phyloP scores from a whole-genome alignment of 2,888 invertebrate genomes.

The Pteria penguin region DNA sequence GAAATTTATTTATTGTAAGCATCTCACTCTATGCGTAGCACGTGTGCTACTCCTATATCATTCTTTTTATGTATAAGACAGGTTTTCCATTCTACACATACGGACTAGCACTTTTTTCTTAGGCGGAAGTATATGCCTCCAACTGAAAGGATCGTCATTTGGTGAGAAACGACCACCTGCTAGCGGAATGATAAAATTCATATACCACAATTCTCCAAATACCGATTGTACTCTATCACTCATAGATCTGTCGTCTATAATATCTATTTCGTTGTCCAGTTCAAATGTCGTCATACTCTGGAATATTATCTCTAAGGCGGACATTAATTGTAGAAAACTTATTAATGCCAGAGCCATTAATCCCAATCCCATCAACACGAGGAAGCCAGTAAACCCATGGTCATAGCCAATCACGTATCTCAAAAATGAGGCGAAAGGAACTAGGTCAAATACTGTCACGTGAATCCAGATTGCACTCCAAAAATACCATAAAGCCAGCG shows the following conservation, averaged over 20 bases:
- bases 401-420: conserved; percentile 62
- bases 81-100: neutral
- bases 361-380: conserved; percentile 60
- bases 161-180: conserved; percentile 23
- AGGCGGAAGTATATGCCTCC: conserved; percentile 5
- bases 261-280: conserved; percentile 60
- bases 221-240: conserved; percentile 62
- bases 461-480: conserved; percentile 38
- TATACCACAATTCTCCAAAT: conserved; percentile 68
- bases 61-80: too few relatives aligned
- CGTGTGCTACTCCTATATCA: too few relatives aligned
- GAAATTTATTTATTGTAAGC: too few relatives aligned
- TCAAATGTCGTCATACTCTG: conserved; percentile 74
- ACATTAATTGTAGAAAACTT: conserved; percentile 60
- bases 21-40: too few relatives aligned
- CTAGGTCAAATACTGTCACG: conserved; percentile 59
- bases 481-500: conserved; percentile 46
- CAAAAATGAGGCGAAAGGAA: conserved; percentile 62
- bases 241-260: conserved; percentile 55
- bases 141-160: conserved; percentile 17
- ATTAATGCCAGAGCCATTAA: conserved; percentile 63
- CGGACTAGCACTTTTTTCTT: neutral
- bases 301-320: conserved; percentile 52
- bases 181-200: conserved; percentile 70
- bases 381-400: conserved; percentile 45